phyloP scores from a whole-genome alignment of 2,888 invertebrate genomes.

The Cantharis lateralis region DNA sequence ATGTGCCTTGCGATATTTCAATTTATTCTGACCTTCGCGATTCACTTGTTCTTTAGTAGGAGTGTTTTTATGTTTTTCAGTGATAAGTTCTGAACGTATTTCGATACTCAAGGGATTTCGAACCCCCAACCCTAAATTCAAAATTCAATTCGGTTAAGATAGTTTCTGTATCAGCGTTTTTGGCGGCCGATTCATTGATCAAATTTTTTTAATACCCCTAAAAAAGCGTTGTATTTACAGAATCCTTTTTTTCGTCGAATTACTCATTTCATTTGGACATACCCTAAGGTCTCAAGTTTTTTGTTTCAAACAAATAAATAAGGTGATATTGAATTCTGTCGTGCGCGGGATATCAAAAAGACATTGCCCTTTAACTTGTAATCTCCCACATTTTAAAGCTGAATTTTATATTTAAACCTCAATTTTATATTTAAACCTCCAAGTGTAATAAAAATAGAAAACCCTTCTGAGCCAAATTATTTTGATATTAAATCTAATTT shows the following conservation, averaged over 20 bases:
- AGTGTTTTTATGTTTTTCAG: slow-evolving; percentile 49
- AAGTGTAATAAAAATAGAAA: background rate
- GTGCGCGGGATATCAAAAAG: slow-evolving; percentile 6
- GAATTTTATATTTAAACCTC: background rate
- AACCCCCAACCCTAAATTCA: slow-evolving; percentile 36
- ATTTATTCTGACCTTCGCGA: slow-evolving; percentile 41
- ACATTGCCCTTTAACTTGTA: background rate
- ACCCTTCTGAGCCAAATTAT: background rate
- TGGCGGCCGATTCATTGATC: slow-evolving; percentile 20
- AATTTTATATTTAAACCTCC: background rate
- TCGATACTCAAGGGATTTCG: slow-evolving; percentile 40
- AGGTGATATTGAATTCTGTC: slow-evolving; percentile 10
- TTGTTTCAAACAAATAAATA: slow-evolving; percentile 10
- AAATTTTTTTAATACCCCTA: slow-evolving; percentile 4
- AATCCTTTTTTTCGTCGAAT: slow-evolving; percentile 7
- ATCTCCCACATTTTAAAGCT: background rate
- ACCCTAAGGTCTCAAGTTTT: slow-evolving; percentile 8
- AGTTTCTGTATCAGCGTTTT: slow-evolving; percentile 50
- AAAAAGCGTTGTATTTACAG: background rate
- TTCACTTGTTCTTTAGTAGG: slow-evolving; percentile 35
- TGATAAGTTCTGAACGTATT: slow-evolving; percentile 47
- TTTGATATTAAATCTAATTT: slow-evolving; percentile 17
- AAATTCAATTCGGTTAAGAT: slow-evolving; percentile 50
- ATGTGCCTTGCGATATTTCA: slow-evolving; percentile 45
- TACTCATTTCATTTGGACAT: slow-evolving; percentile 13